A percentile compares a stretch with the other conserved stretches of the same genome.
phyloP scores from a whole-genome alignment of 2,888 invertebrate species.

The Amitus sp. region DNA sequence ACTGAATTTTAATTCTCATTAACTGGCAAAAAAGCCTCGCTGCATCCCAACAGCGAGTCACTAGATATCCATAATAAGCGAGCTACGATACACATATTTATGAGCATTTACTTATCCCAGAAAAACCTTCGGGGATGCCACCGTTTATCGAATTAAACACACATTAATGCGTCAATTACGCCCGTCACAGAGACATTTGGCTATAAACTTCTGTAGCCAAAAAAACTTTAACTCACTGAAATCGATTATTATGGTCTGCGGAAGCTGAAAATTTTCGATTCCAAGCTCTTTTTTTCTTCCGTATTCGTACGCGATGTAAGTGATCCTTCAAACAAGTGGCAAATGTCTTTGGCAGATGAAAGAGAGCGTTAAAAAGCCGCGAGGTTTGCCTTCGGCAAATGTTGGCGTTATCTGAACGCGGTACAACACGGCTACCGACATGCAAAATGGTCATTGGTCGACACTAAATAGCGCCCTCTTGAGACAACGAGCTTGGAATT shows the following conservation, averaged over 20 bases:
- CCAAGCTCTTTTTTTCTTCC: background rate
- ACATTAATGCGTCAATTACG: constrained; percentile 41
- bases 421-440: constrained; percentile 46
- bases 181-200: too few species aligned
- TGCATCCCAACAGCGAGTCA: constrained; percentile 32
- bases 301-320: background rate
- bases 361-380: constrained; percentile 38
- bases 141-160: constrained; percentile 41
- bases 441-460: constrained; percentile 54
- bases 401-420: constrained; percentile 42
- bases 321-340: constrained; percentile 6
- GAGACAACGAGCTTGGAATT: constrained; percentile 35
- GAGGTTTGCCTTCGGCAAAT: constrained; percentile 50
- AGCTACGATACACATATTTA: constrained; percentile 41
- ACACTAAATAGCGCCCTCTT: constrained; percentile 40
- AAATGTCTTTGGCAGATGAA: constrained; percentile 22
- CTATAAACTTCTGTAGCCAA: too few species aligned
- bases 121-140: constrained; percentile 35
- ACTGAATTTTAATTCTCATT: constrained; percentile 61
- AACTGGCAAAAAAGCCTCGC: constrained; percentile 49
- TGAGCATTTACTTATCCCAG: constrained; percentile 32
- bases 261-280: too few species aligned
- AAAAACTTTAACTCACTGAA: too few species aligned
- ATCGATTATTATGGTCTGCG: too few species aligned
- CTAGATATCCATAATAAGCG: constrained; percentile 38